Evolutionary conservation across 2,888 invertebrate genomes (phyloP).

Genomic region (Hirtodrosophila alboralis): DNA sequence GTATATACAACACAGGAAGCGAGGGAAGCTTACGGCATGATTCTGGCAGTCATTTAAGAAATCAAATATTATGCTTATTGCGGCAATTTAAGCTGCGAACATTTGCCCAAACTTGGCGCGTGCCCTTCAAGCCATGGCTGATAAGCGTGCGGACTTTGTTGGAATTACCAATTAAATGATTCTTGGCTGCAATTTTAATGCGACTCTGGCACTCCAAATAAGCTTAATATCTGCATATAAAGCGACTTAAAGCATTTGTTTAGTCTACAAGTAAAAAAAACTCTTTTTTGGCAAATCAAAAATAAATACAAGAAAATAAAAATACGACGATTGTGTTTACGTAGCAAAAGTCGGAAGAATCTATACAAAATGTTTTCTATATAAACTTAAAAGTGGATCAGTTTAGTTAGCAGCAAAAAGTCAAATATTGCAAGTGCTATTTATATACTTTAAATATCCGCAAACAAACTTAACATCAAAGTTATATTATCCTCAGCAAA

Average conservation of each 20-base stretch:
- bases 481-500: too few relatives aligned
- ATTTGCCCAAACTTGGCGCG: constrained; percentile 36
- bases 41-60: constrained; percentile 51
- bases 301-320: too few relatives aligned
- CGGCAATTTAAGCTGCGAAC: constrained; percentile 25
- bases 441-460: too few relatives aligned
- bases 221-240: constrained; percentile 33
- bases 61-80: constrained; percentile 71
- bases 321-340: too few relatives aligned
- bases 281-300: too few relatives aligned
- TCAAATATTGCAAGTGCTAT: too few relatives aligned
- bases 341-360: too few relatives aligned
- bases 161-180: constrained; percentile 48
- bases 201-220: constrained; percentile 12
- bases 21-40: not conserved
- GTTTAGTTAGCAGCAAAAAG: too few relatives aligned
- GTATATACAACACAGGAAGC: not conserved
- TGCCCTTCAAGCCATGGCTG: constrained; percentile 40
- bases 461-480: too few relatives aligned
- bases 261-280: too few relatives aligned
- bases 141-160: constrained; percentile 58
- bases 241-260: constrained; percentile 30
- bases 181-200: constrained; percentile 16
- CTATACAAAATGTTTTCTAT: too few relatives aligned
- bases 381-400: too few relatives aligned